Base-by-base conservation (phyloP, 1,140 invertebrate genomes). In the Mizuhopecten yessoensis region DNA sequence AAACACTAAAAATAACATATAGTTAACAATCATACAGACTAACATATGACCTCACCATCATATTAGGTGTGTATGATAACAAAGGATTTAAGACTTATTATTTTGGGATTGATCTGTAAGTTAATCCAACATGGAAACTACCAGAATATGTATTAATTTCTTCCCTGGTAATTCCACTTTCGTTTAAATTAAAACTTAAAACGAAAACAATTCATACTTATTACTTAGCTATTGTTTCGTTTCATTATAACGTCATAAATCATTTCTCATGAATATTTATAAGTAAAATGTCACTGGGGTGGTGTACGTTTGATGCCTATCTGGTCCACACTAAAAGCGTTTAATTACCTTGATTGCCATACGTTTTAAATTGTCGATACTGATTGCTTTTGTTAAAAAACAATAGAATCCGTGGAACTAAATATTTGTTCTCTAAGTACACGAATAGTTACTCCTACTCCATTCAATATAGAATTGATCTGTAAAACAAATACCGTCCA, bases 301-400 rank as follows among this genome's bases (percentile, higher is more conserved):
- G n/a, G 57, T 75, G 23, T n/a, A n/a, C 29, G 29, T n/a, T 29
- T 75, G 57, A 75, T 75, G 23, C 23, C 29, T 75, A 75, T 75
- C n/a, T 17, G n/a, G 5, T 9, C 11, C 5, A 29, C 57, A 75
- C 23, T 75, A 75, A 75, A 75, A 75, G 57, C 57, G 57, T 29
- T 75, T 75, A 75, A 75, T 75, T 75, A 75, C 57, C 29, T 29
- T n/a, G 57, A 75, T 75, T 75, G 57, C 57, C 57, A 75, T 75
- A 75, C 57, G 5, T 75, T 75, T 75, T 29, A 75, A 75, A 75
- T 17, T 75, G 57, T 17, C 57, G 57, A 75, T 75, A n/a, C 23
- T 75, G 57, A 75, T 75, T 75, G 57, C 57, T 75, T 29, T 75
- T 75, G 11, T 75, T 75, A 75, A 75, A 75, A 75, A n/a, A 75